Evolutionary conservation across 2,888 invertebrate species (phyloP).

Genomic region (Pecten maximus): DNA sequence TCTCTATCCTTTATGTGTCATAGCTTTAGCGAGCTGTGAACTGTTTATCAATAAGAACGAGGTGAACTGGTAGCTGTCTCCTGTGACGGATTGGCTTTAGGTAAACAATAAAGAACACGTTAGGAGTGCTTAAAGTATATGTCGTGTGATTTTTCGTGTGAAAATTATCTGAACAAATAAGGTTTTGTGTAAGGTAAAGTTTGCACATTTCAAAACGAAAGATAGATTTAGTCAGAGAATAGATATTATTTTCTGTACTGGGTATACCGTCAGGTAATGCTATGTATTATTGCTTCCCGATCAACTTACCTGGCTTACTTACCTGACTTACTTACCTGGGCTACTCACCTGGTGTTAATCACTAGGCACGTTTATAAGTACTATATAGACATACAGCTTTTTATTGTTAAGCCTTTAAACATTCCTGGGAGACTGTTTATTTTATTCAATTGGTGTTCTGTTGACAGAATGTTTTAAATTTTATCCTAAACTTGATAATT

Average conservation of each 20-base stretch:
- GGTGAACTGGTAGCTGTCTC: background rate
- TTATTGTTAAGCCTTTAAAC: background rate
- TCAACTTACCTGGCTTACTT: background rate
- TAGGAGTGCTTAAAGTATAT: too few species aligned
- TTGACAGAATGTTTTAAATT: background rate
- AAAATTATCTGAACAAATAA: too few species aligned
- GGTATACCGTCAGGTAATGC: background rate
- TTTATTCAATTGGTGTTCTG: background rate
- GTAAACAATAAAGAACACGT: background rate
- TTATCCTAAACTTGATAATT: background rate
- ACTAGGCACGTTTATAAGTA: background rate
- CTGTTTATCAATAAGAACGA: background rate
- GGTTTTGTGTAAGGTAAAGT: too few species aligned
- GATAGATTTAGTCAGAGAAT: too few species aligned
- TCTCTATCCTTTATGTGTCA: background rate
- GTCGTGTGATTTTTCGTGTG: too few species aligned
- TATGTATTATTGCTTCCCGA: background rate
- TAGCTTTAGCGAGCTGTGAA: background rate
- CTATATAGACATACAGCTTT: background rate
- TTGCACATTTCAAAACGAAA: too few species aligned
- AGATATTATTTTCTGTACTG: too few species aligned
- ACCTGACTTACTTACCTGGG: background rate
- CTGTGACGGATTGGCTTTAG: background rate
- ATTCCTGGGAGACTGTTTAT: background rate
- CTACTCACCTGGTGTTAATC: background rate